phyloP scores from a whole-genome alignment of 2,113 vertebrate genomes.

The Ageneiosus marmoratus region DNA sequence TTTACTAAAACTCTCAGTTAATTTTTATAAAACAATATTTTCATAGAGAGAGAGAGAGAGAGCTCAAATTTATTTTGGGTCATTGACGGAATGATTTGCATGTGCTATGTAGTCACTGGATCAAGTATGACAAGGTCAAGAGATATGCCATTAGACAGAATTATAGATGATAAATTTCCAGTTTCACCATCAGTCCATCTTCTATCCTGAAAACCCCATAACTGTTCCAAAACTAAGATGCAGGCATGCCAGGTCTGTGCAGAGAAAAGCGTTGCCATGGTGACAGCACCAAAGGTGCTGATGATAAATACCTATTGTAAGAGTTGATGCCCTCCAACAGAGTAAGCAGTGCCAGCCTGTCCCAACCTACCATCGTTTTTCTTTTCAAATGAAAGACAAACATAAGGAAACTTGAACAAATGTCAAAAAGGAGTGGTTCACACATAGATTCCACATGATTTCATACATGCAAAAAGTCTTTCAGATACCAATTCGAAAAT shows the following conservation, averaged over 20 bases:
- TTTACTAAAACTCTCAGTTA: background rate
- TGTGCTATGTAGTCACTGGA: background rate
- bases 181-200: slow-evolving; percentile 2
- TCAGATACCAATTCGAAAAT: background rate
- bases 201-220: slow-evolving; percentile 2
- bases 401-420: background rate
- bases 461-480: background rate
- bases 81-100: background rate
- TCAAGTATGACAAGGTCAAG: background rate
- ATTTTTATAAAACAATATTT: background rate
- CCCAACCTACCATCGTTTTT: slow-evolving; percentile 32
- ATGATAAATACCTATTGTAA: slow-evolving; percentile 43
- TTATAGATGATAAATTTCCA: background rate
- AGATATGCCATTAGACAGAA: background rate
- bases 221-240: slow-evolving; percentile 38
- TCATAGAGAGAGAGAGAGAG: too few relatives aligned
- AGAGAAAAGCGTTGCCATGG: slow-evolving; percentile 34
- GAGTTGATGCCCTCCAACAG: slow-evolving; percentile 23
- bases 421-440: background rate
- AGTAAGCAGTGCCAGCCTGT: slow-evolving; percentile 29
- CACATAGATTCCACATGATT: background rate
- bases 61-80: too few relatives aligned
- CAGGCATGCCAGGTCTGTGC: slow-evolving; percentile 12
- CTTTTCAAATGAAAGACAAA: background rate
- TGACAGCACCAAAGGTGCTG: slow-evolving; percentile 33